Evolutionary conservation across 2,113 vertebrate genomes (phyloP).

Genomic region (Hoplias malabaricus): DNA sequence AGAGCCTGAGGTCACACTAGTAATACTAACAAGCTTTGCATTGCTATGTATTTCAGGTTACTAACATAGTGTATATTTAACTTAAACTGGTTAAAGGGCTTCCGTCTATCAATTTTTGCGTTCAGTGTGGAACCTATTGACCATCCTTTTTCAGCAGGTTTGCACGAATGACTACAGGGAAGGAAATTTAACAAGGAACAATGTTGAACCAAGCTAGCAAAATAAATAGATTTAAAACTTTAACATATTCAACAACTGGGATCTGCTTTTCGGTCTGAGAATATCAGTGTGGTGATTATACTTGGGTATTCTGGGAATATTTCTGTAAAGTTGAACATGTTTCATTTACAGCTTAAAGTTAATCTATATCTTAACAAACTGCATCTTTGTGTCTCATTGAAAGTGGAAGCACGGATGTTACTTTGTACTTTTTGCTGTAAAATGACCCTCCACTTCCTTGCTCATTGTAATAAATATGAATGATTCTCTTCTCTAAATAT

Average conservation of each 20-base stretch:
- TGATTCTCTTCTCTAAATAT: constrained; percentile 51
- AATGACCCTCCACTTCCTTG: background rate
- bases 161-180: background rate
- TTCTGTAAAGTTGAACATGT: background rate
- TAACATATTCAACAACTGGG: too few species aligned
- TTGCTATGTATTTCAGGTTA: constrained; percentile 17
- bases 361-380: background rate
- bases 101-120: background rate
- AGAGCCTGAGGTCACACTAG: background rate
- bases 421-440: background rate
- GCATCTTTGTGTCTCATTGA: background rate
- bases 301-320: background rate
- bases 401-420: background rate
- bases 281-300: background rate
- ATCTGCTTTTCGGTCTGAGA: too few species aligned
- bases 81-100: background rate
- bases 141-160: too few species aligned
- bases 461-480: constrained; percentile 19
- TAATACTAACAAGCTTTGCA: constrained; percentile 47
- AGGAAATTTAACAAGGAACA: background rate
- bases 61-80: constrained; percentile 10
- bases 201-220: background rate
- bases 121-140: constrained; percentile 17
- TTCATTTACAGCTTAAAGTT: background rate
- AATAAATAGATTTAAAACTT: background rate